These are phyloP conservation scores for Malurus splendens DNA, from an alignment of 2,797 vertebrate genomes.

Conservation along the genomic window DNA sequence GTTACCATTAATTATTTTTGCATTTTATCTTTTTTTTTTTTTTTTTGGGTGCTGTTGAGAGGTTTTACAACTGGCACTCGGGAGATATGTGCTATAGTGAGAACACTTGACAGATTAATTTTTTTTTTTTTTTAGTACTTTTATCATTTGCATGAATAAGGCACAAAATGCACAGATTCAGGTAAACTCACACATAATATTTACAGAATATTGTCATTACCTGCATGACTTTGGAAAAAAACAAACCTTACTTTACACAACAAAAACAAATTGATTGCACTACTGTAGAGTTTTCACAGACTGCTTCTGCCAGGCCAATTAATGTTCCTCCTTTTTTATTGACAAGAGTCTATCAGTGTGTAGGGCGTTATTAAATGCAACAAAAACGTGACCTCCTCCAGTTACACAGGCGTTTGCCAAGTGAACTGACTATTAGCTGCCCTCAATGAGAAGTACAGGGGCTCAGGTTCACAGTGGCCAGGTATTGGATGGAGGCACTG, in stretches of 20 bases:
- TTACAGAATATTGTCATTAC: constrained; percentile 91
- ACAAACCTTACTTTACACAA: constrained; percentile 72
- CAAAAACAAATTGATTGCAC: constrained; percentile 79
- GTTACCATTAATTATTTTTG: constrained; percentile 59
- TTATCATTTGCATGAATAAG: constrained; percentile 89
- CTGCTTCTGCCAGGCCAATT: constrained; percentile 64
- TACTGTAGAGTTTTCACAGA: constrained; percentile 61
- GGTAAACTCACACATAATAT: constrained; percentile 92
- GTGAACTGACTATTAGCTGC: constrained; percentile 48
- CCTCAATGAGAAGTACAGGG: constrained; percentile 27
- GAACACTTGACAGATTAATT: constrained; percentile 74
- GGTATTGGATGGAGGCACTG: constrained; percentile 57
- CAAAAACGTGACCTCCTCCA: constrained; percentile 28
- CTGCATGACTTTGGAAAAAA: constrained; percentile 88
- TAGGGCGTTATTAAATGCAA: constrained; percentile 42
- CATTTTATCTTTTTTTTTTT: constrained; percentile 27
- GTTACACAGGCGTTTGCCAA: constrained; percentile 11
- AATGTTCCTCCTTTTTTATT: constrained; percentile 14
- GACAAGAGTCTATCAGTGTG: constrained; percentile 31
- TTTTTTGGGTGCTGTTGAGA: constrained; percentile 65
- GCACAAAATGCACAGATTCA: constrained; percentile 98
- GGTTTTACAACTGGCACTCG: constrained; percentile 70
- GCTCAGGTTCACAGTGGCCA: constrained; percentile 66
- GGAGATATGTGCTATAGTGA: constrained; percentile 75
- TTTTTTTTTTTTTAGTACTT: constrained; percentile 74